Conservation (phyloP, 2,113 vertebrate genomes). For the Irena cyanogastra region DNA sequence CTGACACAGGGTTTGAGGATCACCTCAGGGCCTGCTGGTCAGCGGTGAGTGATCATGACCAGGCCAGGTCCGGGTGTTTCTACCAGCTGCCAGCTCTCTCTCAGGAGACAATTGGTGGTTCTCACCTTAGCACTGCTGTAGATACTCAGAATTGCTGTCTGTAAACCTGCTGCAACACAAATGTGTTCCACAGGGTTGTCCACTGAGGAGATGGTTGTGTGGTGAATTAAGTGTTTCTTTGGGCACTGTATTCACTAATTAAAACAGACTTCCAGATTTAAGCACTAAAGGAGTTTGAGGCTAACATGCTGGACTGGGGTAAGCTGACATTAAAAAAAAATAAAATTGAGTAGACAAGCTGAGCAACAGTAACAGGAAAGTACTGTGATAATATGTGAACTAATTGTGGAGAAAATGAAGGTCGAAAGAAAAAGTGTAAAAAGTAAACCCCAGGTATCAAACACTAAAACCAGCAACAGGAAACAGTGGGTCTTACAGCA, state of each 20-base stretch:
- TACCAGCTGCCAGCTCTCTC: background rate
- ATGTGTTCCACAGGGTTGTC: accelerated
- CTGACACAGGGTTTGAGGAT: background rate
- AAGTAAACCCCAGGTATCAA: background rate
- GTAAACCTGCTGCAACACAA: background rate
- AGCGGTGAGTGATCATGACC: accelerated
- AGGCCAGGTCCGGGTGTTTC: background rate
- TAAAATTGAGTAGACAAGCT: background rate
- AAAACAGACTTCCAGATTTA: background rate
- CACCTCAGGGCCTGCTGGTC: background rate
- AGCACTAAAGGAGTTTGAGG: background rate
- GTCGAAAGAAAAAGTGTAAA: background rate
- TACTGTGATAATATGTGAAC: accelerated
- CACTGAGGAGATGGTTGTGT: background rate
- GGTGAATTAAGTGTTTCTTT: background rate
- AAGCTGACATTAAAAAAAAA: background rate
- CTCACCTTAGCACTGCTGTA: background rate
- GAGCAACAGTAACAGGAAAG: background rate
- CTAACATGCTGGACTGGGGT: background rate
- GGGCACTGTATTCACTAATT: background rate
- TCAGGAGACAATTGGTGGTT: background rate
- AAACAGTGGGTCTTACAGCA: background rate
- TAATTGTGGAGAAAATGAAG: background rate
- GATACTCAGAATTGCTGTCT: background rate
- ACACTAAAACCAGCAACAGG: background rate